Evolutionary conservation across 1,140 invertebrate genomes (phyloP).

Genomic region (Drosophila busckii): DNA sequence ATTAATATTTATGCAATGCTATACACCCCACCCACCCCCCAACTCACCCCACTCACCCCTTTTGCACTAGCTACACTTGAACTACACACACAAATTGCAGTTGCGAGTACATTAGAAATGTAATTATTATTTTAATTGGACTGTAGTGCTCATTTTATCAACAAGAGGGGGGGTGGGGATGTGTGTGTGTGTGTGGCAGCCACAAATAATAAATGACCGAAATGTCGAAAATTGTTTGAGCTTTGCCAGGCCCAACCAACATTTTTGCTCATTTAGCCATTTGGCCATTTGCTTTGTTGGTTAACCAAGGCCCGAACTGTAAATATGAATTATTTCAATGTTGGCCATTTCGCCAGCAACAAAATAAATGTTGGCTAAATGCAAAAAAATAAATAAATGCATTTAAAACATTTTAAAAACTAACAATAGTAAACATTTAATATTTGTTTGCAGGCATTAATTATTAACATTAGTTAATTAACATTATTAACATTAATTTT

Average conservation of each 20-base stretch:
- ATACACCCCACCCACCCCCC: not conserved
- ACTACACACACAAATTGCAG: conserved; percentile 48
- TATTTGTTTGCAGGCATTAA: too few species aligned
- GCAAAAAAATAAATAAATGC: too few species aligned
- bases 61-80: conserved; percentile 34
- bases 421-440: too few species aligned
- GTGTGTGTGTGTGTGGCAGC: conserved; percentile 21
- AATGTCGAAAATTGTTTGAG: conserved; percentile 40
- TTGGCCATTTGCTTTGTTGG: conserved; percentile 45
- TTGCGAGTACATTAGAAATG: conserved; percentile 70
- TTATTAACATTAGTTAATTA: too few species aligned
- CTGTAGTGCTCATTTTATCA: conserved; percentile 60
- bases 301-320: conserved; percentile 58
- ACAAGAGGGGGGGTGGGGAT: not conserved
- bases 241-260: conserved; percentile 13
- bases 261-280: too few species aligned
- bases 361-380: too few species aligned
- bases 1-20: conserved; percentile 72
- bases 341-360: conserved; percentile 6
- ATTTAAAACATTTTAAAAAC: too few species aligned
- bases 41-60: conserved; percentile 4
- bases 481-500: too few species aligned
- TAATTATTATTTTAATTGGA: conserved; percentile 78
- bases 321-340: conserved; percentile 64
- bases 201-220: conserved; percentile 68